Conservation (phyloP, 2,113 vertebrate genomes). For the Gadus chalcogrammus region DNA sequence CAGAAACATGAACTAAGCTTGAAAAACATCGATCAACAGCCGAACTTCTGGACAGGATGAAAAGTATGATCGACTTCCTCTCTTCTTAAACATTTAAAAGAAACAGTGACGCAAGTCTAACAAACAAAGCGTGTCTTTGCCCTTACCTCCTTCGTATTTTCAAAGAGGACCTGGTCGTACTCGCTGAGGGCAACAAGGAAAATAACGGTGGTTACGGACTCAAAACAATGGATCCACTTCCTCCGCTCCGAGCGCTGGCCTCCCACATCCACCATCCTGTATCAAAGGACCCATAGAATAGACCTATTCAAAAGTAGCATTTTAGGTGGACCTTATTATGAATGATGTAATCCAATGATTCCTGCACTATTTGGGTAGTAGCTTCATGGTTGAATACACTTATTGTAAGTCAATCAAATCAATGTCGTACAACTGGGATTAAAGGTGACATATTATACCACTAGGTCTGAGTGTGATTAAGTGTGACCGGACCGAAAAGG, state of each 20-base stretch:
- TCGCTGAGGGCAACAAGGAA: conserved; percentile 86
- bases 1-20: not conserved
- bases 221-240: conserved; percentile 92
- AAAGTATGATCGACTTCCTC: too few species aligned
- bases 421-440: too few species aligned
- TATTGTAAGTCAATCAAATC: too few species aligned
- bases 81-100: too few species aligned
- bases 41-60: too few species aligned
- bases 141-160: conserved; percentile 77
- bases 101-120: too few species aligned
- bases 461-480: too few species aligned
- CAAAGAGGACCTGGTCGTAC: conserved; percentile 85
- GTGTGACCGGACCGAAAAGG: too few species aligned
- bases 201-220: conserved; percentile 85
- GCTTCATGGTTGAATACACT: not conserved
- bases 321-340: too few species aligned
- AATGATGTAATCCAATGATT: not conserved
- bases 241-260: conserved; percentile 86
- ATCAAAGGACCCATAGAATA: conserved; percentile 21
- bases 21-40: not conserved
- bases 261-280: conserved; percentile 89
- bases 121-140: too few species aligned
- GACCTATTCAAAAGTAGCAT: not conserved
- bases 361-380: not conserved
- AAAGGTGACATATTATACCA: too few species aligned